These are phyloP conservation scores for Hyposoter dolosus DNA, from an alignment of 2,888 invertebrate species.

Conservation along the genomic window DNA sequence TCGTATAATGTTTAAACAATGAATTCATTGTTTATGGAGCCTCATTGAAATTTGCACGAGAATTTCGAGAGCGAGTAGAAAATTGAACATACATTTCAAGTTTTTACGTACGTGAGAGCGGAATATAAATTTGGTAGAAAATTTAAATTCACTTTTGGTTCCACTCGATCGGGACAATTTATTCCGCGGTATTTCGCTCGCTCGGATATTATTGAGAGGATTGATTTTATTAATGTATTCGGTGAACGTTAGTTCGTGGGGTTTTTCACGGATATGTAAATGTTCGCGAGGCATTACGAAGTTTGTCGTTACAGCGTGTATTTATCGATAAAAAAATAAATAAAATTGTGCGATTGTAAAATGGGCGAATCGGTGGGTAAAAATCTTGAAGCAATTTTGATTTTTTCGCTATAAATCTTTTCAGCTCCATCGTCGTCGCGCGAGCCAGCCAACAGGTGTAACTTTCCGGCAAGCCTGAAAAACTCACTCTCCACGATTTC, in stretches of 20 bases:
- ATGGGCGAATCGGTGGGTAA: constrained; percentile 22
- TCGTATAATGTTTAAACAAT: constrained; percentile 50
- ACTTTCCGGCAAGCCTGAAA: constrained; percentile 24
- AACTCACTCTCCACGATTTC: constrained; percentile 42
- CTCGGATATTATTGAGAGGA: constrained; percentile 47
- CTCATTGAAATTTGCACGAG: constrained; percentile 12
- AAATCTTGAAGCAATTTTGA: constrained; percentile 29
- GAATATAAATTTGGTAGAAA: constrained; percentile 24
- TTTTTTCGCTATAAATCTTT: constrained; percentile 58
- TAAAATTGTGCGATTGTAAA: constrained; percentile 44
- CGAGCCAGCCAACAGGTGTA: constrained; percentile 53
- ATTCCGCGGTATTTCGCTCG: constrained; percentile 45
- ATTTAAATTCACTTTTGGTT: constrained; percentile 62
- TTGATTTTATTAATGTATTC: constrained; percentile 55
- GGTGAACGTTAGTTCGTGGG: constrained; percentile 5
- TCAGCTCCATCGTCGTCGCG: not conserved
- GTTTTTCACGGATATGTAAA: constrained; percentile 22
- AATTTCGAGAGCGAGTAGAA: constrained; percentile 35
- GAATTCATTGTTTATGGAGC: constrained; percentile 57
- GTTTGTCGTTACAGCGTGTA: constrained; percentile 15
- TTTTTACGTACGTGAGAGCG: constrained; percentile 19
- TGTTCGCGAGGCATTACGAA: constrained; percentile 12
- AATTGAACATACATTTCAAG: constrained; percentile 25
- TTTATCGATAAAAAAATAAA: not conserved
- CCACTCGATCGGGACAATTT: constrained; percentile 45